Percentiles rank a stretch among this genome's conserved stretches.
phyloP scores from a whole-genome alignment of 2,797 vertebrate genomes.

The Alca torda region DNA sequence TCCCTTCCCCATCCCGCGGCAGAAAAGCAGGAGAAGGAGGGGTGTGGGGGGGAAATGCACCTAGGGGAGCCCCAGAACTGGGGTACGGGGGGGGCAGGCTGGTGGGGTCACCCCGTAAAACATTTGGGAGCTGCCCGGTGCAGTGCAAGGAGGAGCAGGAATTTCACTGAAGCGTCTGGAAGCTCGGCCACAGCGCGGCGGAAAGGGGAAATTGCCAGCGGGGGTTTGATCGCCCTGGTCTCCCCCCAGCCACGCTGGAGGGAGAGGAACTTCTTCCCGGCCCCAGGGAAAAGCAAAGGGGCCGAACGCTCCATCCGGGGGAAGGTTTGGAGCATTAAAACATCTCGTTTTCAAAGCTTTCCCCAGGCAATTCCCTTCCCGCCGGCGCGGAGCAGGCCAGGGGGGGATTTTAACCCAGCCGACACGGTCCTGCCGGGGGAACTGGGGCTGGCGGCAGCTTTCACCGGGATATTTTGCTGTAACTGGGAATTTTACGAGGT shows the following conservation, averaged over 20 bases:
- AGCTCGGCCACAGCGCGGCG: neutral
- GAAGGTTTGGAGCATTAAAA: neutral
- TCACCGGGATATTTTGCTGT: neutral
- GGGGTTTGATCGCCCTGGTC: neutral
- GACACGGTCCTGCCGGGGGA: neutral
- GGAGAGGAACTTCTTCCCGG: accelerated
- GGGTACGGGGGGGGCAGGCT: neutral
- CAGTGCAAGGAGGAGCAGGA: neutral
- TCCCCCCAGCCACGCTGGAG: neutral
- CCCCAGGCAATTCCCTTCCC: neutral
- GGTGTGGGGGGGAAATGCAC: too few relatives aligned
- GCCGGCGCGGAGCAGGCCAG: accelerated
- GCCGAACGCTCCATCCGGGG: neutral
- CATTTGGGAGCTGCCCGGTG: neutral
- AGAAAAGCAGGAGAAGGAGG: neutral
- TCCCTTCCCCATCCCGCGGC: neutral
- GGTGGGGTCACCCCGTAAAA: neutral
- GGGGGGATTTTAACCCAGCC: too few relatives aligned
- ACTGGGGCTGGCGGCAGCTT: accelerated
- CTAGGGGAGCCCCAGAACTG: neutral
- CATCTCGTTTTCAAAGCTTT: neutral
- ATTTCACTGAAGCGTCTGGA: accelerated
- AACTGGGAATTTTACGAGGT: neutral
- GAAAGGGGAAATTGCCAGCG: accelerated
- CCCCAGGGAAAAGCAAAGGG: accelerated